A percentile compares a stretch with the other conserved stretches of the same genome.
phyloP scores from a whole-genome alignment of 2,113 vertebrate species.

The Hiodon tergisus region DNA sequence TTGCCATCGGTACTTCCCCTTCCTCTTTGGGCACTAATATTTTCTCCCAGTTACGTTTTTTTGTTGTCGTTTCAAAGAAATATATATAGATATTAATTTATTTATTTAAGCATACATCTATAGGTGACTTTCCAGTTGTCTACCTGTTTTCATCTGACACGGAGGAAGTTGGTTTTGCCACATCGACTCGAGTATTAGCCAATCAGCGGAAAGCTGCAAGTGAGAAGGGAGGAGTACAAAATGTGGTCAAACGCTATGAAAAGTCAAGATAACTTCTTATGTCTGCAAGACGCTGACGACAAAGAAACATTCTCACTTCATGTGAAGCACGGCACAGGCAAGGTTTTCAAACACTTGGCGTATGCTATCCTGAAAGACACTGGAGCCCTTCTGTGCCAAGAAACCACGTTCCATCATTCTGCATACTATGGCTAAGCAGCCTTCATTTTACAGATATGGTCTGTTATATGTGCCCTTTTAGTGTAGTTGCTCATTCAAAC shows the following conservation, averaged over 20 bases:
- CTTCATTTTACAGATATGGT: no score
- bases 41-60: background rate
- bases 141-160: slow-evolving; percentile 10
- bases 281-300: no score
- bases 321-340: no score
- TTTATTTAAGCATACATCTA: slow-evolving; percentile 1
- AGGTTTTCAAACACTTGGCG: no score
- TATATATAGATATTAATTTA: background rate
- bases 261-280: background rate
- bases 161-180: slow-evolving; percentile 17
- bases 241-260: background rate
- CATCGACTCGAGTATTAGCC: slow-evolving; percentile 4
- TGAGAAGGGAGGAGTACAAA: background rate
- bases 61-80: background rate
- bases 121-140: slow-evolving; percentile 17
- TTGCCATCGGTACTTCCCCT: background rate
- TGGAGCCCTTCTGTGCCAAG: no score
- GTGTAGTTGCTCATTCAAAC: no score
- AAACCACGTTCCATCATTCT: no score
- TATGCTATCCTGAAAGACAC: no score
- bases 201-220: slow-evolving; percentile 23
- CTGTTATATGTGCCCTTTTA: no score
- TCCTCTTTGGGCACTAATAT: background rate
- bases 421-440: no score
- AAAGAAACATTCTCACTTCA: no score